Evolutionary conservation across 2,113 vertebrate species (phyloP), one percentile per base, ranked within the genome.

Genomic region (Clarias macrocephalus): DNA sequence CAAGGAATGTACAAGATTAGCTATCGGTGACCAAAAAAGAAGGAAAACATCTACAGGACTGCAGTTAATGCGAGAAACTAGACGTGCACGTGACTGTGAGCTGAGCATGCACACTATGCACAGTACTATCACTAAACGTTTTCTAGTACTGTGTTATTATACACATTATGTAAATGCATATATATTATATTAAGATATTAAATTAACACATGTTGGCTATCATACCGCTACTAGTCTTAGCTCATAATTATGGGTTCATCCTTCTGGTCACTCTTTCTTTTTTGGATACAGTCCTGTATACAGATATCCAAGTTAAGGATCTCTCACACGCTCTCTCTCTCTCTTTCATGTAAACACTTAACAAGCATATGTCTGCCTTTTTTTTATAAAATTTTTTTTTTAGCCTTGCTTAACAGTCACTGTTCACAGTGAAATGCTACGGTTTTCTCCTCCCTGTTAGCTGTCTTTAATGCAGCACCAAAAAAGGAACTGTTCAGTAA

Each of bases 401-500:
- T n/a, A n/a, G 62, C 42, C 54, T 16, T 89, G 59, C 62, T 68
- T 30, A 52, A 68, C 73, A 66, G 30, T 84, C 33, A 77, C 86
- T 63, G 79, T 83, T 73, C 88, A 89, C 84, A 76, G 75, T 70
- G 33, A 85, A 88, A 88, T 48, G 42, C 66, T 86, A 62, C 12
- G 79, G 60, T 42, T 82, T 86, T 76, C 88, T 82, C 87, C 87
- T 80, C 85, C 87, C 87, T 85, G 57, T 77, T 59, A n/a, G 33
- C 84, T n/a, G 87, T n/a, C 83, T 91, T 91, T 88, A 88, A 90
- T 81, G 84, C 88, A 90, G 70, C 85, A 92, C 94, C 93, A 90
- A 95, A 95, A 93, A 95, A 94, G 94, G 94, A 92, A 75, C 86
- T 68, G 86, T 82, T 91, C 90, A 48, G 92, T 94, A 93, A 94